Conservation (phyloP, 2,888 invertebrate species). For the Rosalia funebris region DNA sequence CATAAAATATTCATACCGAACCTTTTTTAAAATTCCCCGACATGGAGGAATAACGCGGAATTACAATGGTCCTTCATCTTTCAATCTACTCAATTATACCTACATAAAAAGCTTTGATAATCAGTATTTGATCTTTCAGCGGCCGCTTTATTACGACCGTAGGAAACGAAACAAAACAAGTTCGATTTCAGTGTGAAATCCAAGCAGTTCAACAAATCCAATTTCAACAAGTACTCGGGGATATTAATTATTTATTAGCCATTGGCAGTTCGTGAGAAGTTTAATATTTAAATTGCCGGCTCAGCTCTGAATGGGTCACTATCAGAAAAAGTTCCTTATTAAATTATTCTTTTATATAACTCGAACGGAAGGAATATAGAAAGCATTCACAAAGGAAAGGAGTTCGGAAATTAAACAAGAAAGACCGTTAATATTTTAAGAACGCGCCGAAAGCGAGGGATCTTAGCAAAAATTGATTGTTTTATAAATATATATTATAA, state of each 20-base stretch:
- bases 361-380: neutral
- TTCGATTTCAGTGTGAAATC: slow-evolving; percentile 6
- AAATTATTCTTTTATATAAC: slow-evolving; percentile 15
- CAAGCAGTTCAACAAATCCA: slow-evolving; percentile 17
- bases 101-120: slow-evolving; percentile 15
- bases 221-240: slow-evolving; percentile 12
- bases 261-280: slow-evolving; percentile 16
- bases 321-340: neutral
- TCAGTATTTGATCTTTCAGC: slow-evolving; percentile 22
- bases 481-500: neutral
- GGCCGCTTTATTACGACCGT: slow-evolving; percentile 6
- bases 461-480: neutral
- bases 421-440: slow-evolving; percentile 5
- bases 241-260: slow-evolving; percentile 23
- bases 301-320: slow-evolving; percentile 1
- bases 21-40: neutral
- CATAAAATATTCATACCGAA: slow-evolving; percentile 9
- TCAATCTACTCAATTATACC: neutral
- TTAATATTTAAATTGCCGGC: slow-evolving; percentile 21
- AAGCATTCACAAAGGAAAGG: neutral
- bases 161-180: slow-evolving; percentile 2
- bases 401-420: neutral
- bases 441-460: neutral
- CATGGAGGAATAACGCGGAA: neutral
- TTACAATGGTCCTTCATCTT: neutral